Evolutionary conservation across 2,113 vertebrate genomes (phyloP).

Genomic region (Nibea albiflora): DNA sequence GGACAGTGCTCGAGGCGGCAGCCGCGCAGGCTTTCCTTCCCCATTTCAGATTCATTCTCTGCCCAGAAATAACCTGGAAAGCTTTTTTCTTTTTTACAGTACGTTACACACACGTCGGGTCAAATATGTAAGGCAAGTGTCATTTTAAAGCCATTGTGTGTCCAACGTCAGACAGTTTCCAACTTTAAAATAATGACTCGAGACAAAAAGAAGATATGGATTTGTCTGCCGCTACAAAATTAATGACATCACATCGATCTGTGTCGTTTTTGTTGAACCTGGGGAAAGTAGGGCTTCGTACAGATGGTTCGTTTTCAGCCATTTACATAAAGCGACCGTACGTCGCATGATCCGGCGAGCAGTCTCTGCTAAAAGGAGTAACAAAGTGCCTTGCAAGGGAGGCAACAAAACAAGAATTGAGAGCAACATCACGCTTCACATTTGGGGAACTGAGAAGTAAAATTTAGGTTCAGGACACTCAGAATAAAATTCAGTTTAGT

Average conservation of each 20-base stretch:
- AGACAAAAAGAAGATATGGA: not conserved
- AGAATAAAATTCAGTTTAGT: not conserved
- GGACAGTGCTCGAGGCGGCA: conserved; percentile 29
- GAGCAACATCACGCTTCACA: not conserved
- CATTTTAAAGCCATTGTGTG: not conserved
- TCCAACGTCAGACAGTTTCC: not conserved
- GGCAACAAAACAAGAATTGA: conserved; percentile 8
- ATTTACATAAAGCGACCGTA: not conserved
- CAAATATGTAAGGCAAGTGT: not conserved
- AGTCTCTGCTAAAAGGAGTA: not conserved
- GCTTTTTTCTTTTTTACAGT: conserved; percentile 28
- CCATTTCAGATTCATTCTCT: conserved; percentile 34
- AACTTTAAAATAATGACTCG: not conserved
- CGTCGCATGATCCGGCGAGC: no score
- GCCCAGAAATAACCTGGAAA: conserved; percentile 32
- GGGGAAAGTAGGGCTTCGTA: not conserved
- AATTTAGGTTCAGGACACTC: not conserved
- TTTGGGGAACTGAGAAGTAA: conserved; percentile 10
- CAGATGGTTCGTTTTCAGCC: not conserved
- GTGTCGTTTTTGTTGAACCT: not conserved
- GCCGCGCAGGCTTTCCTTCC: conserved; percentile 37
- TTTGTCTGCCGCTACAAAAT: not conserved
- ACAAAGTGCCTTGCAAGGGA: not conserved
- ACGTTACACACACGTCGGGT: not conserved
- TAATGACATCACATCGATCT: not conserved